Evolutionary conservation across 2,888 invertebrate species (phyloP), one percentile per base, ranked within the genome.

Genomic region (Chrysomela aeneicollis): DNA sequence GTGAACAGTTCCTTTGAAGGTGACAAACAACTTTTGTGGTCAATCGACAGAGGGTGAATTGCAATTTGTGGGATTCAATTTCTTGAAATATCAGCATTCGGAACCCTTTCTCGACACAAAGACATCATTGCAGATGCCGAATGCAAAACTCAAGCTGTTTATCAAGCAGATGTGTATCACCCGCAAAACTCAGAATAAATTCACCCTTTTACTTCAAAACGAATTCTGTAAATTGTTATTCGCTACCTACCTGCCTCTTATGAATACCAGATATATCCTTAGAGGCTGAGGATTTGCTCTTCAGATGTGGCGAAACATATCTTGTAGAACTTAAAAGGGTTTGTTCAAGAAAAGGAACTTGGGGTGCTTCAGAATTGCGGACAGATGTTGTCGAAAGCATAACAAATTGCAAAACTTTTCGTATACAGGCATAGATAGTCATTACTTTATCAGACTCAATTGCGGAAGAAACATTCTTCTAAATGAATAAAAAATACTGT

Each of bases 121-220:
- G 21, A 21, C 26, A 35, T 30, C 35, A 26, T 61, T 59, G 63
- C 68, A 68, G 64, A 68, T 68, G 68, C 61, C n/a, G 49, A 53
- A 46, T 57, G 46, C 59, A 51, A 51, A 59, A 59, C 59, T 59
- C 59, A 59, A 59, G 59, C 54, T 54, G 52, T 59, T 63, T 62
- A 57, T 63, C 19, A 64, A 59, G 64, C 67, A 67, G 67, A 67
- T 67, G 67, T 35, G 46, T 50, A 62, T 62, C 53, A 59, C 58
- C 52, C 55, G 57, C 50, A 61, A 66, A 66, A 60, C 68, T 62
- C 65, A 65, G 51, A 62, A 68, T 63, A 66, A 68, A 66, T 66
- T 69, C 57, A 69, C 65, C 69, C 67, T 69, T 67, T 69, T 69
- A 63, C 63, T 59, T 63, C 55, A 69, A 67, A 67, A 69, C 64